Base-by-base conservation (phyloP, 2,113 vertebrate genomes). In the Carettochelys insculpta region DNA sequence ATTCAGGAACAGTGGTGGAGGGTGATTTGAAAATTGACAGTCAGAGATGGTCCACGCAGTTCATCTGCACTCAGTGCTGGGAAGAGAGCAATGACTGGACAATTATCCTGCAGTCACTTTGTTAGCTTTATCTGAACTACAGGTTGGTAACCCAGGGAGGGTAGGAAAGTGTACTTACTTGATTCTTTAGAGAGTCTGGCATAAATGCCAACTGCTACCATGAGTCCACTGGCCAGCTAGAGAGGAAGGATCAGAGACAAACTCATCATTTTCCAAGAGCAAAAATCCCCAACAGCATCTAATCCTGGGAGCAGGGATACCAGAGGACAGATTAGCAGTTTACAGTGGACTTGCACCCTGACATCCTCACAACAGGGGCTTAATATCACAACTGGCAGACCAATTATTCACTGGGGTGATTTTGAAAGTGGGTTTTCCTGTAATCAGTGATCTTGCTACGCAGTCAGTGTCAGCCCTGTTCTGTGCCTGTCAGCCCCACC, bases 131-230 rank as follows among this genome's bases (percentile, higher is more conserved):
- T 27, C 68, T 43, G 43, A 73, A 41, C 68, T 73, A 38, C 41
- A 73, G 68, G 3, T 25, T 24, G 20, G 24, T 43, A 71, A 41
- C 29, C 10, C 8, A 77, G n/a, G 29, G 77, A 48, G 8, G 19
- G 16, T 19, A 52, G 65, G 31, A 27, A 43, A 51, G 38, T 58
- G 73, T 71, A 96, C 98, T 98, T 95, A 98, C 98, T 93, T 98
- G 98, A 82, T 82, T 96, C 95, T 53, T 98, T 98, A 80, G 98
- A 97, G 19, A 98, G 77, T 96, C 98, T 98, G 61, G 98, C 98
- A 73, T 98, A 98, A 85, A 98, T 92, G 8, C 98, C 98, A 34
- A 98, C 98, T 3, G 98, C 97, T 27, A 97, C 97, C 85, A 98
- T 95, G 50, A 97, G 22, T 19, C 98, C 97, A 79, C 98, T 98